Conservation (phyloP, 2,888 invertebrate species). For the Lithophane socia region DNA sequence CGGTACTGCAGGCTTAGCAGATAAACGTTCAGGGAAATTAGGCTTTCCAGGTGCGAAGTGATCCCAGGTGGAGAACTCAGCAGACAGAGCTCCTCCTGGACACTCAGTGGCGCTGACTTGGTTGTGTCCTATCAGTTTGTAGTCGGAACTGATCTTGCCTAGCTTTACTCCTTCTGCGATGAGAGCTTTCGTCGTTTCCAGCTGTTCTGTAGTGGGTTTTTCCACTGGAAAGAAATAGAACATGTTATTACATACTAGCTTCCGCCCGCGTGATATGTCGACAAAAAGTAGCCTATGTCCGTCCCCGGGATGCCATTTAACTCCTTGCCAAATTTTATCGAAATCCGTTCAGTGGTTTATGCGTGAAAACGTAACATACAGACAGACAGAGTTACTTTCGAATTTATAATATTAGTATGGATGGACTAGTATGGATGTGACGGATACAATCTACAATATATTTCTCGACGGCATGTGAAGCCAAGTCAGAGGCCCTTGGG, state of each 20-base stretch:
- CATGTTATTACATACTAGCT: neutral
- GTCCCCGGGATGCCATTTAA: too few relatives aligned
- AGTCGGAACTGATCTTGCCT: conserved; percentile 90
- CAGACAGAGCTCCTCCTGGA: conserved; percentile 91
- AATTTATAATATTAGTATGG: too few relatives aligned
- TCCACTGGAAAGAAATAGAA: conserved; percentile 79
- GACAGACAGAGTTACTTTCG: too few relatives aligned
- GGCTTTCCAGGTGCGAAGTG: conserved; percentile 78
- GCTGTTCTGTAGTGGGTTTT: conserved; percentile 90
- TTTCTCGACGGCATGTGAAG: too few relatives aligned
- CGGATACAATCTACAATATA: too few relatives aligned
- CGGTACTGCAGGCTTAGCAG: neutral
- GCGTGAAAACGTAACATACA: too few relatives aligned
- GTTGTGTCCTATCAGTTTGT: conserved; percentile 92
- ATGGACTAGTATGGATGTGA: too few relatives aligned
- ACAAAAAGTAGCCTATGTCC: too few relatives aligned
- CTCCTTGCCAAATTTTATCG: too few relatives aligned
- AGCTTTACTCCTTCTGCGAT: conserved; percentile 90
- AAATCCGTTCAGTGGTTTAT: too few relatives aligned
- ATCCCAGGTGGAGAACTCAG: conserved; percentile 92
- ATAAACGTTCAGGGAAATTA: conserved; percentile 20
- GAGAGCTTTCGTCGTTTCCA: conserved; percentile 89
- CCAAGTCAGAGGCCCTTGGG: too few relatives aligned
- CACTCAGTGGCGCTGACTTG: conserved; percentile 91
- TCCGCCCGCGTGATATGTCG: too few relatives aligned